Evolutionary conservation across 2,797 vertebrate species (phyloP).

Genomic region (Urophycis tenuis): DNA sequence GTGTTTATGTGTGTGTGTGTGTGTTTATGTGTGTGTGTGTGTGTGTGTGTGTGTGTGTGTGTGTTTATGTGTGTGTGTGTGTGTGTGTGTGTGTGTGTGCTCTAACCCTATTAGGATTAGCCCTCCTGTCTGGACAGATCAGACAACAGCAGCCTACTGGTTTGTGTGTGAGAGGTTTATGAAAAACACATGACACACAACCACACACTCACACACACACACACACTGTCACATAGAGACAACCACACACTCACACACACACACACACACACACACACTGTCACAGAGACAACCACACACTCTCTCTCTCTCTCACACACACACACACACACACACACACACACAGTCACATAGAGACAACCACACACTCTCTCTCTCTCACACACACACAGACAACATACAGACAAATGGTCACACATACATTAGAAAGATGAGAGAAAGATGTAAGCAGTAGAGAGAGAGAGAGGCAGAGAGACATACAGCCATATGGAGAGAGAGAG

Average conservation of each 20-base stretch:
- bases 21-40: too few species aligned
- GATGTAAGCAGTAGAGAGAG: background rate
- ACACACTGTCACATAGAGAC: background rate
- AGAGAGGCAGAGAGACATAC: background rate
- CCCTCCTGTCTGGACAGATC: too few species aligned
- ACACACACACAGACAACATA: background rate
- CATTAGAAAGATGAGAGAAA: background rate
- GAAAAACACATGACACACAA: background rate
- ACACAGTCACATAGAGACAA: background rate
- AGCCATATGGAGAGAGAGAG: background rate
- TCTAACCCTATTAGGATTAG: too few species aligned
- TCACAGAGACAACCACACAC: too few species aligned
- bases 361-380: too few species aligned
- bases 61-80: too few species aligned
- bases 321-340: background rate
- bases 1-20: too few species aligned
- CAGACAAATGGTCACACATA: background rate
- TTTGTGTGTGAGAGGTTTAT: too few species aligned
- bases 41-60: too few species aligned
- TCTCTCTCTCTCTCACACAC: background rate
- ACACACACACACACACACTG: too few species aligned
- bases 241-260: background rate
- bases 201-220: background rate
- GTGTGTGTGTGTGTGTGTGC: too few species aligned
- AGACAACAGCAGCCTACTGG: too few species aligned